Evolutionary conservation across 2,888 invertebrate genomes (phyloP), one percentile per base, ranked within the genome.

Genomic region (Mesorhabditis spiculigera): DNA sequence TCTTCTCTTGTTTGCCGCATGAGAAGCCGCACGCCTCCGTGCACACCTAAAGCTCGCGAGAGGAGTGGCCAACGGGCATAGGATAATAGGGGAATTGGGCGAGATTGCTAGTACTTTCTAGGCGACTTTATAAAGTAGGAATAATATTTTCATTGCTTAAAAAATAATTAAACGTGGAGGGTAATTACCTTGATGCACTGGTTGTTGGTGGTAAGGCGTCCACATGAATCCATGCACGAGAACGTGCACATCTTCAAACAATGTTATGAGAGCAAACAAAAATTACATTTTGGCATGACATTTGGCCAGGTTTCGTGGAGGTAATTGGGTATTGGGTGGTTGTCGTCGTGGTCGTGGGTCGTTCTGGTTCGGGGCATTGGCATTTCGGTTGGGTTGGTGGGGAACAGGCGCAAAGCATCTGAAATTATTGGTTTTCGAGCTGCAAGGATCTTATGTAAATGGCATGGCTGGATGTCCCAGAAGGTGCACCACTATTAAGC

Each of bases 11-110:
- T 50, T 50, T 50, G 58, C 10, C 58, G 58, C 58, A 50, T 13
- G 58, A 50, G n/a, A 50, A 50, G n/a, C n/a, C 58, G 58, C 58
- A 50, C 58, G 58, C 58, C n/a, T 50, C 58, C 8, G 58, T 50
- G 58, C 58, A 50, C n/a, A 50, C 58, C 58, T 50, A n/a, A n/a
- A 50, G n/a, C 8, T 10, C 58, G 58, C 58, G 8, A 2, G 8
- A 13, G 8, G 58, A 13, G 58, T 50, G 58, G 28, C 28, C 28
- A 28, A 28, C 28, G 28, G 28, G 28, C 28, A 28, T 28, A 28
- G 28, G 28, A 28, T 28, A 28, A 28, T 28, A 28, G 28, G 28
- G 28, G 3, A 28, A 28, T 28, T 28, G 28, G 28, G 28, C 28
- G 28, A 28, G 28, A 28, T 28, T 28, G 28, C 28, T 28, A 28